These are phyloP conservation scores for Phortica okadai DNA, from an alignment of 2,888 invertebrate genomes.

Conservation along the genomic window DNA sequence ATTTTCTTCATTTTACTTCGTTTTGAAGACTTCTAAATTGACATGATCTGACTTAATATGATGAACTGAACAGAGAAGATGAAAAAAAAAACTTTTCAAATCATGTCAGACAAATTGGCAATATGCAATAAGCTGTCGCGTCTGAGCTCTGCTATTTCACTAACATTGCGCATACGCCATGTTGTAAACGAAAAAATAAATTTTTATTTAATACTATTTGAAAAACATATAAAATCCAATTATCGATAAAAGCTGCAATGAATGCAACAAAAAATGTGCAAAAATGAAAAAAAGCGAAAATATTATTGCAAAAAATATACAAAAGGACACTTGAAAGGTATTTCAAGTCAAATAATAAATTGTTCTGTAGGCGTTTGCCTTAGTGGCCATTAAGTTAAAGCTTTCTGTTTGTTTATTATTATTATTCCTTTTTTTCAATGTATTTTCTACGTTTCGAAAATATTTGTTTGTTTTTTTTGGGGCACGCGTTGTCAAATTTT, in stretches of 20 bases:
- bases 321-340: background rate
- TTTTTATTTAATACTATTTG: too few species aligned
- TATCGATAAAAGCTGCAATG: background rate
- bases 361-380: background rate
- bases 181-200: background rate
- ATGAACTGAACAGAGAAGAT: too few species aligned
- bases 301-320: background rate
- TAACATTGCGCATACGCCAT: background rate
- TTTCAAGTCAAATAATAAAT: background rate
- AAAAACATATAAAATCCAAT: background rate
- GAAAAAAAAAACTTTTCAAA: too few species aligned
- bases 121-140: too few species aligned
- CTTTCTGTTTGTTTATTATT: background rate
- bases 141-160: too few species aligned
- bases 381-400: background rate
- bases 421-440: background rate
- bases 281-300: background rate
- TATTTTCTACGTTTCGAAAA: background rate
- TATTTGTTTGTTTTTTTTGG: background rate
- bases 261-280: background rate
- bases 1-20: too few species aligned
- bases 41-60: too few species aligned
- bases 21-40: too few species aligned
- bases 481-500: conserved; percentile 14
- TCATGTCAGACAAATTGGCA: too few species aligned